Evolutionary conservation across 2,113 vertebrate genomes (phyloP).

Genomic region (Emydura subglobosa): DNA sequence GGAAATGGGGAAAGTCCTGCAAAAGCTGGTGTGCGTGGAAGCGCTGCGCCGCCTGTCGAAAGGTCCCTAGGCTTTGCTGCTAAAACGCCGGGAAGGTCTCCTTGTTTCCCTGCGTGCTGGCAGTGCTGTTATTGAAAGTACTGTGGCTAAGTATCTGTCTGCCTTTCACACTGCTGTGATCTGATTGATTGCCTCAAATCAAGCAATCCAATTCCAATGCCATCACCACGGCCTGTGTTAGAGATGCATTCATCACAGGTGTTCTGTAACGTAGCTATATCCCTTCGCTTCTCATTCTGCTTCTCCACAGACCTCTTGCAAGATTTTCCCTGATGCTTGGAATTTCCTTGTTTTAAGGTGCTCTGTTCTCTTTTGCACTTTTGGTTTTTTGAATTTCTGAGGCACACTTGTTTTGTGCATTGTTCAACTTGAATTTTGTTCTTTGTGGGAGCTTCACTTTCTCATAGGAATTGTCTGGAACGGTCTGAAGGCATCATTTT

Average conservation of each 20-base stretch:
- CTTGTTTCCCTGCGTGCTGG: not conserved
- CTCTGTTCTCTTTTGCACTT: not conserved
- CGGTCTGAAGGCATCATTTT: not conserved
- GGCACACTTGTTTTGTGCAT: not conserved
- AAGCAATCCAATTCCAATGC: no score
- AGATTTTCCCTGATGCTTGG: not conserved
- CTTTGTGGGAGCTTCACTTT: not conserved
- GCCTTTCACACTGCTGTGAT: no score
- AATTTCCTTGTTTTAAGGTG: slow-evolving; percentile 65
- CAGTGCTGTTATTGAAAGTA: not conserved
- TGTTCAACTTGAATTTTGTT: not conserved
- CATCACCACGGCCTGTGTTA: not conserved
- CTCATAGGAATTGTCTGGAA: not conserved
- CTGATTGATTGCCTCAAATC: no score
- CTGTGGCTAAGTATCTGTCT: not conserved
- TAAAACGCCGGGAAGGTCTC: not conserved
- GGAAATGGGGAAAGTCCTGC: not conserved
- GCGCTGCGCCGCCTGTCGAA: not conserved
- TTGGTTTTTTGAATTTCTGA: not conserved
- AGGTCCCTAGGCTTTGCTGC: no score
- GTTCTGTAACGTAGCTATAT: not conserved
- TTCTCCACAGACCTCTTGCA: not conserved
- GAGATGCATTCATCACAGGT: not conserved
- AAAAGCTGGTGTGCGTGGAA: not conserved
- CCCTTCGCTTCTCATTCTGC: not conserved